Base-by-base conservation (phyloP, 2,797 vertebrate genomes). In the Xiphorhynchus erythropygius region DNA sequence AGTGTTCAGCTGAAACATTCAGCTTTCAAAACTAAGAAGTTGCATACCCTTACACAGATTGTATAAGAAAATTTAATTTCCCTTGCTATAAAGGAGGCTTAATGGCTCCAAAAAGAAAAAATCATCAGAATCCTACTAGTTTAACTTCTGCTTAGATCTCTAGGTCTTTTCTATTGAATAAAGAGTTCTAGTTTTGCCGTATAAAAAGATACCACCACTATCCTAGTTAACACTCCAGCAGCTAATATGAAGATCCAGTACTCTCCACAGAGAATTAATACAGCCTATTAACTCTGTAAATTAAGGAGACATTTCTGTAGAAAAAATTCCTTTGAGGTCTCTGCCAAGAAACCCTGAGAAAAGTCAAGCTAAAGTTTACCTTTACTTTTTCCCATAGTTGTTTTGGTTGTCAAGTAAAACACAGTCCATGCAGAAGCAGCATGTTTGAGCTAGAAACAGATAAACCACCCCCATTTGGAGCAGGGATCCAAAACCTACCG, bases 231-330 rank as follows among this genome's bases (percentile, higher is more conserved):
- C 28, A 33, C 5, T n/a, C 5, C 49, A 23, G 47, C 6, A 56
- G 9, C 10, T 86, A 78, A 80, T 18, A 47, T 2, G 6, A 87
- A 80, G 28, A 30, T 33, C 41, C 63, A 0, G 0, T 46, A 39
- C 10, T n/a, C 24, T 56, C 27, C 50, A 53, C 21, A 59, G 46
- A 42, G 33, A 59, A 24, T 39, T 79, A 53, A 49, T 23, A 12
- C 15, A 87, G 39, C 15, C 10, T 62, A 69, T 79, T 42, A 76
- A 47, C 18, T 11, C 53, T 60, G 24, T 56, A 65, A 71, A 71
- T 65, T 50, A 39, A 11, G 30, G 32, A 92, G 50, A 57, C 5
- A 37, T 42, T 59, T 82, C 49, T 62, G 18, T 35, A 44, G n/a
- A 73, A 93, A 65, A 5, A 67, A 62, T n/a, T 75, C 32, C 5